Evolutionary conservation across 2,797 vertebrate genomes (phyloP).

Genomic region (Enteromius radiatus): DNA sequence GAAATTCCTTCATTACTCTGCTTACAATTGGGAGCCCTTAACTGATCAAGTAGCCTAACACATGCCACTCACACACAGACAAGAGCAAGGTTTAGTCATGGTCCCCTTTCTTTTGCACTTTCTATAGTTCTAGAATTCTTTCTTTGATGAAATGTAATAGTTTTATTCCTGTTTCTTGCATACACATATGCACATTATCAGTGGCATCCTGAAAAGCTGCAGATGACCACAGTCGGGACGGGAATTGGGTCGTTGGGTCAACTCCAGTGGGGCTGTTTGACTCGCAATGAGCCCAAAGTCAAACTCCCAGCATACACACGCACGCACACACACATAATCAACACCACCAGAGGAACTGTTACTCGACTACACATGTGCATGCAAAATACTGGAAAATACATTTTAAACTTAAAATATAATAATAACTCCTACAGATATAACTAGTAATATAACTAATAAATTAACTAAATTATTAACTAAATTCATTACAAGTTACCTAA

Average conservation of each 20-base stretch:
- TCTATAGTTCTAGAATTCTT: not conserved
- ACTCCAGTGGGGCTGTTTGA: conserved; percentile 49
- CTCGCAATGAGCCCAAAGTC: not conserved
- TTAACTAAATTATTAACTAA: too few relatives aligned
- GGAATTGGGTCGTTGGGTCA: conserved; percentile 66
- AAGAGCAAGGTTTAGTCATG: not conserved
- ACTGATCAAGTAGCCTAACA: conserved; percentile 19
- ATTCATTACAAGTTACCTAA: not conserved
- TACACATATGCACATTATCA: conserved; percentile 26
- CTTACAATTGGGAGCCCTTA: conserved; percentile 41
- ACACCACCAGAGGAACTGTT: not conserved
- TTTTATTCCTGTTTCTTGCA: not conserved
- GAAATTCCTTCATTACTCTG: conserved; percentile 58
- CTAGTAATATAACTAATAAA: not conserved
- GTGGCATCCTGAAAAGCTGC: conserved; percentile 50
- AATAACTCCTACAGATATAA: not conserved
- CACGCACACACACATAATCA: not conserved
- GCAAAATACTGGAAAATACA: not conserved
- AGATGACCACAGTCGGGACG: conserved; percentile 67
- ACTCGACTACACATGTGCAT: not conserved
- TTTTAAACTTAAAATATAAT: not conserved
- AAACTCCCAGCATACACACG: not conserved
- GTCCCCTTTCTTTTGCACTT: not conserved
- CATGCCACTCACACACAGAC: conserved; percentile 35
- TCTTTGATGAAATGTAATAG: not conserved